Percentiles rank a stretch among this genome's conserved stretches.
These are phyloP conservation scores for Tympanoctomys barrerae DNA, from an alignment of 2,797 vertebrate species.

Conservation along the genomic window DNA sequence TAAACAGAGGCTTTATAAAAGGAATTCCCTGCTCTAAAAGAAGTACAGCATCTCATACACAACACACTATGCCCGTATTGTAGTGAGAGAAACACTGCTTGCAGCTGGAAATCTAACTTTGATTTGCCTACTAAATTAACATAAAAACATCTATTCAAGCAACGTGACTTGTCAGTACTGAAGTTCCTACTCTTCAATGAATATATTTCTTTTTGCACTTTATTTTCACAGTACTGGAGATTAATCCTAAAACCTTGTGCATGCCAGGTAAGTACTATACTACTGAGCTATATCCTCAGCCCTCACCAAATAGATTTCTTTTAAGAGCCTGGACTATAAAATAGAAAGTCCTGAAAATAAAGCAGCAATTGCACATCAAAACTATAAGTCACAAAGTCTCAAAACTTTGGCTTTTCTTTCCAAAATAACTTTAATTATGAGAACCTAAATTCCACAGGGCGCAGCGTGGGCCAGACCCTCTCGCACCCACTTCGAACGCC, in stretches of 20 bases:
- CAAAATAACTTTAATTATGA: slow-evolving; percentile 27
- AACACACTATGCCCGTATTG: neutral
- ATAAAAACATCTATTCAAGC: slow-evolving; percentile 56
- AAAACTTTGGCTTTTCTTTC: slow-evolving; percentile 35
- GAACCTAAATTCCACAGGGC: slow-evolving; percentile 38
- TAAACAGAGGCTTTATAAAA: slow-evolving; percentile 30
- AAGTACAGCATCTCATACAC: slow-evolving; percentile 1
- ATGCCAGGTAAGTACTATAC: neutral
- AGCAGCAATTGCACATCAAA: neutral
- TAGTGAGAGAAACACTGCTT: slow-evolving; percentile 52
- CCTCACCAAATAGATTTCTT: slow-evolving; percentile 13
- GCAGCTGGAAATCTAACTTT: slow-evolving; percentile 51
- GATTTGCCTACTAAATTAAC: slow-evolving; percentile 67
- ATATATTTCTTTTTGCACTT: neutral
- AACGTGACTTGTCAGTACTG: neutral
- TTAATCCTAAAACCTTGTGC: neutral
- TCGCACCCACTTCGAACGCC: too few relatives aligned
- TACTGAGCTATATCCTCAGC: neutral
- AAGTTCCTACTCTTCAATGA: neutral
- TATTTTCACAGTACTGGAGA: neutral
- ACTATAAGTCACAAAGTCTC: neutral
- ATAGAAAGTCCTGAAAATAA: neutral
- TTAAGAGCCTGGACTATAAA: neutral
- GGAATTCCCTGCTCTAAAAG: slow-evolving; percentile 23
- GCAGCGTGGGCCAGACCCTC: too few relatives aligned